Evolutionary conservation across 2,797 vertebrate species (phyloP).

Genomic region (Enteromius radiatus): DNA sequence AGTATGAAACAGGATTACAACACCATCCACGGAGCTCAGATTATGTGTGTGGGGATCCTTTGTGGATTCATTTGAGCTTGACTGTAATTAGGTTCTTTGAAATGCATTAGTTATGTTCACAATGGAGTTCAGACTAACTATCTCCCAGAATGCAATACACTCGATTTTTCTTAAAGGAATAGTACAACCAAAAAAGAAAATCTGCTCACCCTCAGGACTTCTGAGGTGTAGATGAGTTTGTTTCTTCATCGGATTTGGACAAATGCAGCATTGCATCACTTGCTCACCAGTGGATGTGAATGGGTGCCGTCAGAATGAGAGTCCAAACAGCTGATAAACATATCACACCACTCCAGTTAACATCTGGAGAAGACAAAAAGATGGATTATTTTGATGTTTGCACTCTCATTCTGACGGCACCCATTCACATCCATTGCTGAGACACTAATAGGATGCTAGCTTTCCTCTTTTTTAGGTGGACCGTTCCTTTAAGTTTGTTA

Average conservation of each 20-base stretch:
- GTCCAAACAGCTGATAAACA: no score
- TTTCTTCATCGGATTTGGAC: background rate
- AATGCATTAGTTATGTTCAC: constrained; percentile 4
- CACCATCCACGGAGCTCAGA: background rate
- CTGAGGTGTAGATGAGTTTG: background rate
- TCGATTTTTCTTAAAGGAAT: background rate
- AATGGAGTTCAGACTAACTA: background rate
- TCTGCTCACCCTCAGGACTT: background rate
- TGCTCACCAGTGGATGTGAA: background rate
- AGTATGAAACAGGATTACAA: constrained; percentile 4
- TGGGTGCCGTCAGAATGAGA: background rate
- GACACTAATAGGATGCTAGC: background rate
- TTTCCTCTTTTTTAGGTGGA: background rate
- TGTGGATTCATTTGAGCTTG: background rate
- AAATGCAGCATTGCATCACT: background rate
- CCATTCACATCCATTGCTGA: background rate
- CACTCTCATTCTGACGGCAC: background rate
- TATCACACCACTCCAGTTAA: no score
- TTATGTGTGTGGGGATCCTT: constrained; percentile 1
- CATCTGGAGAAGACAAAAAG: no score
- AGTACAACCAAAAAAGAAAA: background rate
- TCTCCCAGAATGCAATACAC: constrained; percentile 4
- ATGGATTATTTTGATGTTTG: background rate
- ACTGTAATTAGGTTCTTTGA: constrained; percentile 1
- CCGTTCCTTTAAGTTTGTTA: background rate